Percentiles rank a stretch among this genome's conserved stretches.
These are phyloP conservation scores for Neodiprion fabricii DNA, from an alignment of 1,140 invertebrate genomes.

Conservation along the genomic window DNA sequence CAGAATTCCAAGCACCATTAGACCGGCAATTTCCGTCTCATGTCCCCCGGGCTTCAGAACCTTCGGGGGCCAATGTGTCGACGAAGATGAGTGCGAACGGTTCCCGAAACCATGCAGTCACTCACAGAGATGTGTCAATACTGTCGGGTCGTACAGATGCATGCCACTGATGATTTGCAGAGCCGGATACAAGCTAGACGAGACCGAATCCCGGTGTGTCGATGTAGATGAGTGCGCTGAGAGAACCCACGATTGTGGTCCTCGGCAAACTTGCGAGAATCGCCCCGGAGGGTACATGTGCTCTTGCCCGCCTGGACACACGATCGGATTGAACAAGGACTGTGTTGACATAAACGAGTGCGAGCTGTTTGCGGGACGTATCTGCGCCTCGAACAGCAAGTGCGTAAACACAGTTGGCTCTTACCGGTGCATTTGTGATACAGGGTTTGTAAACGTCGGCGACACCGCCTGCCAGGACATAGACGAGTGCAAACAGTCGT, in stretches of 20 bases:
- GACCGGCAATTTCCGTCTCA: slow-evolving; percentile 3
- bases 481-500: slow-evolving; percentile 69
- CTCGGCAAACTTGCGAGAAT: slow-evolving; percentile 78
- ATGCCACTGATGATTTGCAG: slow-evolving; percentile 72
- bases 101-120: slow-evolving; percentile 39
- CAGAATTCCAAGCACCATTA: neutral
- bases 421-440: slow-evolving; percentile 67
- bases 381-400: slow-evolving; percentile 49
- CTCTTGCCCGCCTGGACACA: slow-evolving; percentile 72
- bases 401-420: slow-evolving; percentile 70
- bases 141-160: slow-evolving; percentile 64
- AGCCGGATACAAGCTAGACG: slow-evolving; percentile 73
- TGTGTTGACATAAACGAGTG: slow-evolving; percentile 75
- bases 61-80: slow-evolving; percentile 50
- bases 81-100: slow-evolving; percentile 65
- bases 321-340: slow-evolving; percentile 39
- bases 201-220: slow-evolving; percentile 54
- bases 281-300: slow-evolving; percentile 77
- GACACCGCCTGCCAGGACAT: slow-evolving; percentile 67
- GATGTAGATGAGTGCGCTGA: slow-evolving; percentile 76
- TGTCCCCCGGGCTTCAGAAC: slow-evolving; percentile 49
- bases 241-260: slow-evolving; percentile 70
- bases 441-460: slow-evolving; percentile 72
- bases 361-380: slow-evolving; percentile 46
- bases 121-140: slow-evolving; percentile 63